Evolutionary conservation across 2,888 invertebrate species (phyloP), one percentile per base, ranked within the genome.

Genomic region (Xanthia icteritia): DNA sequence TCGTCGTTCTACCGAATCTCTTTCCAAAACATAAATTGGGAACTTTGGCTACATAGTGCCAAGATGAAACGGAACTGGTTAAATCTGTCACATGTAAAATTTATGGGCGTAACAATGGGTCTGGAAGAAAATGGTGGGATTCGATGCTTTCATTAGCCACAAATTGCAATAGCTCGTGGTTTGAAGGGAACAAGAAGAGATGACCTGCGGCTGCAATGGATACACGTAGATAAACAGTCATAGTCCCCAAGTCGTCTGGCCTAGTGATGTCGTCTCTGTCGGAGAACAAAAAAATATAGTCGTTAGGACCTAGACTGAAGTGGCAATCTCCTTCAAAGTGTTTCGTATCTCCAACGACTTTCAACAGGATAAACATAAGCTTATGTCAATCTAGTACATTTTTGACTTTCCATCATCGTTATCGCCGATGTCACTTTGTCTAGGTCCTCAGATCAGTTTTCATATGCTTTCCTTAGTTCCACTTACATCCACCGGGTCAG

Each of bases 31-130:
- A 58, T 60, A 42, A 23, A 51, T 31, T 61, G 17, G 8, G 39
- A 36, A 61, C 20, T n/a, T 68, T 77, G 68, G 78, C 68, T 13
- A 36, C 51, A n/a, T n/a, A 54, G 51, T 61, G 54, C 51, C 78
- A 77, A 77, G 15, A 61, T 45, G 11, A 51, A 23, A 54, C 4
- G n/a, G 42, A 77, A 61, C 42, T 78, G 17, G 20, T n/a, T n/a
- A 42, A 27, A 66, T 58, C 39, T 17, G 39, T 39, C 56, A 48
- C 17, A 31, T 23, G 8, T 9, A 5, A 39, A 13, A 51, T 20
- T 27, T 17, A n/a, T 75, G 27, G 23, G 9, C 5, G 51, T 5
- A 51, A 39, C 8, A 39, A 39, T 39, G 3, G 9, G 11, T n/a
- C 5, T 2, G 9, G 9, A 27, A 48, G 15, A 23, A 5, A 5